Base-by-base conservation (phyloP, 2,797 vertebrate genomes). In the Tenualosa thibaudeaui region DNA sequence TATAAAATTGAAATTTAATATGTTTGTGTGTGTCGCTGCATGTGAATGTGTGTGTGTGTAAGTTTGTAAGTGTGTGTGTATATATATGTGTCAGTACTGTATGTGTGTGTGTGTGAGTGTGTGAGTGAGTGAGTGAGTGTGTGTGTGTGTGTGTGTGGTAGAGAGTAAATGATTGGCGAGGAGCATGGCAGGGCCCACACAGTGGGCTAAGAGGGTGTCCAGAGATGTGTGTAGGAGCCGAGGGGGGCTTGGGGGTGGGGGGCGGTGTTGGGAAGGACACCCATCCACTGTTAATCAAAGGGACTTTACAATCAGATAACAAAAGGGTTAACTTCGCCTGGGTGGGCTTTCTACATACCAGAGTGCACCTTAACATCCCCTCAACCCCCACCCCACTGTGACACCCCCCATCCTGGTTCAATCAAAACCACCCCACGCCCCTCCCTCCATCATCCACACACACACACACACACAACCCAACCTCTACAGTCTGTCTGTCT, bases 251-350 rank as follows among this genome's bases (percentile, higher is more conserved):
- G 50, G 50, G 50, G 65, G 84, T 37, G 83, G 86, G 81, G 83
- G 84, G 24, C 24, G 43, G 84, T 87, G 84, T 81, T 83, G 51
- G 51, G 19, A 22, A 3, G 81, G 91, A 86, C 88, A 88, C 87
- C 91, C 90, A 90, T 91, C 93, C 92, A 90, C 88, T 90, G 91
- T 90, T 93, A 93, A 94, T 93, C 92, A 94, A 92, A 93, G 90
- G 90, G 90, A 88, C 91, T 91, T 93, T 91, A 93, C 93, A 93
- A 94, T 94, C 91, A 92, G 93, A 94, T 93, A 94, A 96, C 93
- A 95, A 95, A 94, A 89, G 92, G 92, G 94, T 94, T 94, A 93
- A 94, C 89, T 94, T 93, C 83, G 91, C 93, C 92, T 95, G 94
- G 94, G 94, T 95, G 94, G 94, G 91, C 94, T 89, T 85, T 86